Base-by-base conservation (phyloP, 30 jellyfish, hydroid and myxozoan genomes). In the Aurelia sp. region DNA sequence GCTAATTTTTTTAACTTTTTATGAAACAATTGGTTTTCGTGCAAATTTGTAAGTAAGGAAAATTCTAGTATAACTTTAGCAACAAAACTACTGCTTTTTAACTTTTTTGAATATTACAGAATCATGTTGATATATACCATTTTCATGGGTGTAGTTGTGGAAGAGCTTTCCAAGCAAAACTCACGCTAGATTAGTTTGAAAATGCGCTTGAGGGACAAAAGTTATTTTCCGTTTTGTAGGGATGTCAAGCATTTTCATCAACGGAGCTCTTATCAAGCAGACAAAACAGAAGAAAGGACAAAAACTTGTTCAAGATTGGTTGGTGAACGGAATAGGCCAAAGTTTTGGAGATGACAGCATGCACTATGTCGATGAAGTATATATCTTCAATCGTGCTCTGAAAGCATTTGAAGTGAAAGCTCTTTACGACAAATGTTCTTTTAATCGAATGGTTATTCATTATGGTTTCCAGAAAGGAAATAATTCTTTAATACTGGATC, bases 401-500 rank as follows among this genome's bases (percentile, higher is more conserved):
- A 80, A 76, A 27, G 87, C 84, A 20, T 83, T 77, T 71, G 99
- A 95, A 44, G 92, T 95, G 76, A 78, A 72, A 81, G 76, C 72
- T 44, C 80, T 95, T 15, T 89, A 64, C 44, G 80, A 86, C 55
- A 74, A 91, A 72, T 95, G 99, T 87, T 53, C 82, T 38, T 95
- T 95, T 72, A 95, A 95, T 50, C 78, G 99, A 30, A 95, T 95
- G 99, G 94, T 95, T 31, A 91, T 95, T 58, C 99, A 95, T 67
- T 95, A 87, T 78, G 99, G 99, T 18, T 95, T 95, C 59, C 99
- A 95, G 74, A 95, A 90, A 80, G 97, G 97, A 66, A 95, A 95
- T 63, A 84, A 89, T 35, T 73, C 99, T 18, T 64, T 76, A 20
- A 85, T 95, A 13, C 21, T 77, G 31, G 99, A 95, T 71, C 99